Percentiles rank a stretch among this genome's conserved stretches.
Evolutionary conservation across 2,888 invertebrate species (phyloP).

Genomic region (Plutella xylostella): DNA sequence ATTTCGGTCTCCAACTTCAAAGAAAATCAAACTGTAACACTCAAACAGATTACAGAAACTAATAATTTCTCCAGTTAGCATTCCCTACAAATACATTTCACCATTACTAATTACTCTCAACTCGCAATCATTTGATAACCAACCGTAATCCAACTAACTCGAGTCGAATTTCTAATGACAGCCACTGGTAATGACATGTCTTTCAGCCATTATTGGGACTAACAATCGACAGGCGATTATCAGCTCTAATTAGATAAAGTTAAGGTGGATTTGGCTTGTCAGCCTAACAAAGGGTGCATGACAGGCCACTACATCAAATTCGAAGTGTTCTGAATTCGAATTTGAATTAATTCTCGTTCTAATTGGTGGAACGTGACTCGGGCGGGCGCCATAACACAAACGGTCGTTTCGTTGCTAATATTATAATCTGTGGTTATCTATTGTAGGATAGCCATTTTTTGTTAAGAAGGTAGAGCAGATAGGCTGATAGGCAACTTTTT

Average conservation of each 20-base stretch:
- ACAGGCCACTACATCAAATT: constrained; percentile 66
- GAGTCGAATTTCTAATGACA: constrained; percentile 2
- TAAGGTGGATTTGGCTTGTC: constrained; percentile 2
- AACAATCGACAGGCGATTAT: neutral
- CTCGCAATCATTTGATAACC: neutral
- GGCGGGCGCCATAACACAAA: no score
- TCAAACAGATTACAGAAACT: no score
- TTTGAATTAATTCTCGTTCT: constrained; percentile 61
- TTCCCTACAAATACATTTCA: no score
- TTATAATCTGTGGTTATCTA: no score
- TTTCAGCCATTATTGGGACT: neutral
- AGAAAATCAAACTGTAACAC: no score
- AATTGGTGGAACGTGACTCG: constrained; percentile 66
- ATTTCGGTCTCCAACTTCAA: no score
- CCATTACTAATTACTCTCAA: no score
- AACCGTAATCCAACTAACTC: constrained; percentile 1
- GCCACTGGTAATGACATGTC: constrained; percentile 3
- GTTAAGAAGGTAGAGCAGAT: no score
- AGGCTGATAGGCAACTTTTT: no score
- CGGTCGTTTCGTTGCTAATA: no score
- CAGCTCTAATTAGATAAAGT: constrained; percentile 10
- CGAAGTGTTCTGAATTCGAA: constrained; percentile 66
- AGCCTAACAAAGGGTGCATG: constrained; percentile 27
- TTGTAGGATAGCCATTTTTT: no score
- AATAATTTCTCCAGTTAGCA: no score